Conservation (phyloP, 2,888 invertebrate species). For the Horisme vitalbata region DNA sequence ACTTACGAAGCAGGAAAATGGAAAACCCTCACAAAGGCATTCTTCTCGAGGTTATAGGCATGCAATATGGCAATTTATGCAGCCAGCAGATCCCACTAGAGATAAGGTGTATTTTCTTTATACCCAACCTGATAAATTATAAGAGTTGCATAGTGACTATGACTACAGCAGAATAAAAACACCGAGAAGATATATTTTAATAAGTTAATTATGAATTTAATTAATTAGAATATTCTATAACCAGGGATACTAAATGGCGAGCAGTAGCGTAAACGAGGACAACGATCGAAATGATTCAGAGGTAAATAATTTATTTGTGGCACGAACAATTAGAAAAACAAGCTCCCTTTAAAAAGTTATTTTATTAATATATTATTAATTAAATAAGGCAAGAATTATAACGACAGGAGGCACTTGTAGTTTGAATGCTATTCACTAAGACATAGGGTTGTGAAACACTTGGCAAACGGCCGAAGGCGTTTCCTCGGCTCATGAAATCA, state of each 20-base stretch:
- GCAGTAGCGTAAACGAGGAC: neutral
- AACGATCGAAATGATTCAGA: neutral
- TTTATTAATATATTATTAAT: too few relatives aligned
- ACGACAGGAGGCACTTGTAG: neutral
- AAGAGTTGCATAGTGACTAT: too few relatives aligned
- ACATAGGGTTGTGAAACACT: neutral
- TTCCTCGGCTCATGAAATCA: slow-evolving; percentile 17
- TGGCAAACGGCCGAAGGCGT: neutral
- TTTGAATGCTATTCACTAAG: neutral
- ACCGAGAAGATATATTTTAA: too few relatives aligned
- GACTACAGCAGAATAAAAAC: too few relatives aligned
- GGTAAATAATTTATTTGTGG: neutral
- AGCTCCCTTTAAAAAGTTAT: neutral
- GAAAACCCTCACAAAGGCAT: slow-evolving; percentile 2
- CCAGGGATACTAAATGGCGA: neutral
- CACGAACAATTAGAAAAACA: neutral
- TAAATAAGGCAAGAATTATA: too few relatives aligned
- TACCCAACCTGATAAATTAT: too few relatives aligned
- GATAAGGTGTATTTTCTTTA: too few relatives aligned
- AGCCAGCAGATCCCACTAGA: slow-evolving; percentile 3
- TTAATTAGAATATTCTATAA: neutral
- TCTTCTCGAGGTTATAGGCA: slow-evolving; percentile 16
- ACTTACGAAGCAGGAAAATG: neutral
- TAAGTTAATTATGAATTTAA: too few relatives aligned
- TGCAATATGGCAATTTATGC: slow-evolving; percentile 19